Percentiles rank a stretch among this genome's conserved stretches.
These are phyloP conservation scores for Melikaiella ostensackeni DNA, from an alignment of 2,888 invertebrate genomes.

Conservation along the genomic window DNA sequence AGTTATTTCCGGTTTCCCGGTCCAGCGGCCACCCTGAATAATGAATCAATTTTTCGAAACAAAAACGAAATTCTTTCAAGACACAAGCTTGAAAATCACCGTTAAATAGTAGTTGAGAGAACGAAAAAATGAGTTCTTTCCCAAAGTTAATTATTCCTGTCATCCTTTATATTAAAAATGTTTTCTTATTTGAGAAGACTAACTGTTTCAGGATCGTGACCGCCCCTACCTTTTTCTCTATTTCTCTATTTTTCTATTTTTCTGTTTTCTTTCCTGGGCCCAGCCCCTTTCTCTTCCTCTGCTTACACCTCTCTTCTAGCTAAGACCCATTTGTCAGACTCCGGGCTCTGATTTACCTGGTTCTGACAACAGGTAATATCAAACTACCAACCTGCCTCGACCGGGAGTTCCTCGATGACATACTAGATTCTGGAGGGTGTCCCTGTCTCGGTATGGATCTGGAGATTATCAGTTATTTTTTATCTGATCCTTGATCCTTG, in stretches of 20 bases:
- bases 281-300: too few relatives aligned
- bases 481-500: conserved; percentile 57
- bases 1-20: too few relatives aligned
- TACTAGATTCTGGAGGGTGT: conserved; percentile 29
- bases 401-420: conserved; percentile 46
- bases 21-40: too few relatives aligned
- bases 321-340: conserved; percentile 57
- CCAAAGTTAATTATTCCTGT: neutral
- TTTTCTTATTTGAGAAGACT: neutral
- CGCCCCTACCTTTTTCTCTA: conserved; percentile 25
- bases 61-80: neutral
- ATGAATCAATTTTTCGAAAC: neutral
- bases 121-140: neutral
- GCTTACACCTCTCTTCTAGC: conserved; percentile 38
- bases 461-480: conserved; percentile 58
- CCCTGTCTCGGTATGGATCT: neutral
- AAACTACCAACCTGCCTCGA: conserved; percentile 8
- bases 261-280: neutral
- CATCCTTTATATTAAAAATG: neutral
- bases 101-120: neutral
- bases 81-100: neutral
- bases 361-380: conserved; percentile 48
- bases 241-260: neutral
- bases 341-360: conserved; percentile 55
- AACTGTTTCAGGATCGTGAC: neutral